Conservation (phyloP, 1,140 invertebrate species). For the Lepidurus apus region DNA sequence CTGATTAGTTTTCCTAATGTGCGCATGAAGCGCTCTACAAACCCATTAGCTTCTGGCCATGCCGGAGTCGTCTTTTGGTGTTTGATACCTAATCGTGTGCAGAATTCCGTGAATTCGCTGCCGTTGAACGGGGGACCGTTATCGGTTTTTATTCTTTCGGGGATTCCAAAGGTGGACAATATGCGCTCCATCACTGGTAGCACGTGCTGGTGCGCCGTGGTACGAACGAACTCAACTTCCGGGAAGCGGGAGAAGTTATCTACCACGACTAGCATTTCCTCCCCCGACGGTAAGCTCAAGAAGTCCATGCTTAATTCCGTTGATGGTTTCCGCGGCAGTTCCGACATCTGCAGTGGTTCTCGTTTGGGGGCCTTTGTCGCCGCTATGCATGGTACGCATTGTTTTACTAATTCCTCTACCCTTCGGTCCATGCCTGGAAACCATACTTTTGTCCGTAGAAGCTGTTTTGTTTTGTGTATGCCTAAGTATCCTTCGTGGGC, state of each 20-base stretch:
- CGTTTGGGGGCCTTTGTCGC: background rate
- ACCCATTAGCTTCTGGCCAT: constrained; percentile 31
- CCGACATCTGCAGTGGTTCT: constrained; percentile 19
- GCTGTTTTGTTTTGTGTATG: constrained; percentile 41
- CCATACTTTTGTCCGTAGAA: constrained; percentile 44
- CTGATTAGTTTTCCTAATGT: constrained; percentile 25
- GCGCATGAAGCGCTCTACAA: constrained; percentile 27
- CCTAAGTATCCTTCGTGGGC: constrained; percentile 43
- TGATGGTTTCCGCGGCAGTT: constrained; percentile 28
- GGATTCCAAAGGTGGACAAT: background rate
- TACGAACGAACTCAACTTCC: background rate
- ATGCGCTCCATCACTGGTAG: background rate
- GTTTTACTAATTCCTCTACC: constrained; percentile 40
- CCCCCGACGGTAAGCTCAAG: constrained; percentile 27
- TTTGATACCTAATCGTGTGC: background rate
- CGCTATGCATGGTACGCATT: constrained; percentile 37
- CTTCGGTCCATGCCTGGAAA: constrained; percentile 42
- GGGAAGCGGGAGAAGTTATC: constrained; percentile 31
- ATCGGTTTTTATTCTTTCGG: background rate
- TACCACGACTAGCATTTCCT: constrained; percentile 28
- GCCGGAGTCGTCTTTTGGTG: constrained; percentile 4
- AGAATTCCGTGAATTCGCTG: constrained; percentile 14
- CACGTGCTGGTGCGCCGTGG: constrained; percentile 13
- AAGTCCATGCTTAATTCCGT: constrained; percentile 28
- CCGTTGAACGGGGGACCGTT: constrained; percentile 24